Evolutionary conservation across 2,888 invertebrate species (phyloP).

Genomic region (Abrostola tripartita): DNA sequence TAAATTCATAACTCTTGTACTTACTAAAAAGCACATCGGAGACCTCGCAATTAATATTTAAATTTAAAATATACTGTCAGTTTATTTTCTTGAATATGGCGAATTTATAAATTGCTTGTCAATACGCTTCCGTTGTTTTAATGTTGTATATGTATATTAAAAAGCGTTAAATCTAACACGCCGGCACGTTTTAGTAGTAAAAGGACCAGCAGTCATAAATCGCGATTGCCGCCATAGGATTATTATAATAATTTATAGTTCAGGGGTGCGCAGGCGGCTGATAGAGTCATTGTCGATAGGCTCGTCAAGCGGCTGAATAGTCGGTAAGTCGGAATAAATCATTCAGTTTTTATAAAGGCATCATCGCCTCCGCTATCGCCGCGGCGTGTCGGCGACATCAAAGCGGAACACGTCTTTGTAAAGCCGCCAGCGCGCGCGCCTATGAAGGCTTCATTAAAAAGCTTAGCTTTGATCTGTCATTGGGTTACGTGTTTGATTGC

Average conservation of each 20-base stretch:
- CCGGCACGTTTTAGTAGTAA: slow-evolving; percentile 27
- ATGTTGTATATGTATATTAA: slow-evolving; percentile 1
- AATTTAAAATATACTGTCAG: too few species aligned
- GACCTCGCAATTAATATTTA: too few species aligned
- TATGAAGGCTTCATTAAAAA: slow-evolving; percentile 81
- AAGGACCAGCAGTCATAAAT: slow-evolving; percentile 46
- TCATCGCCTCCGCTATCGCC: slow-evolving; percentile 84
- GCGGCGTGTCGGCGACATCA: slow-evolving; percentile 72
- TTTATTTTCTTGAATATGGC: too few species aligned
- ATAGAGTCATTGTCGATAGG: slow-evolving; percentile 55
- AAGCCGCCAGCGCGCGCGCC: slow-evolving; percentile 73
- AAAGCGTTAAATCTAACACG: slow-evolving; percentile 60
- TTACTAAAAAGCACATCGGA: too few species aligned
- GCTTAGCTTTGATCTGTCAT: slow-evolving; percentile 72
- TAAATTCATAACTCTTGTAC: too few species aligned
- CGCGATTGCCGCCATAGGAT: slow-evolving; percentile 48
- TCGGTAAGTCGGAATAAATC: slow-evolving; percentile 76
- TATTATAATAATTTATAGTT: slow-evolving; percentile 63
- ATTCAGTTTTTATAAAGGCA: slow-evolving; percentile 85
- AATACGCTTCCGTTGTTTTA: too few species aligned
- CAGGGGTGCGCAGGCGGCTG: slow-evolving; percentile 42
- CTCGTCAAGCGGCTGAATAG: slow-evolving; percentile 62
- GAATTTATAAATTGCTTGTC: too few species aligned
- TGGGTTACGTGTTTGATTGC: slow-evolving; percentile 70
- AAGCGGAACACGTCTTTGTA: slow-evolving; percentile 70